Percentiles rank a stretch among this genome's conserved stretches.
phyloP scores from a whole-genome alignment of 2,113 vertebrate species.

The Martes martes region DNA sequence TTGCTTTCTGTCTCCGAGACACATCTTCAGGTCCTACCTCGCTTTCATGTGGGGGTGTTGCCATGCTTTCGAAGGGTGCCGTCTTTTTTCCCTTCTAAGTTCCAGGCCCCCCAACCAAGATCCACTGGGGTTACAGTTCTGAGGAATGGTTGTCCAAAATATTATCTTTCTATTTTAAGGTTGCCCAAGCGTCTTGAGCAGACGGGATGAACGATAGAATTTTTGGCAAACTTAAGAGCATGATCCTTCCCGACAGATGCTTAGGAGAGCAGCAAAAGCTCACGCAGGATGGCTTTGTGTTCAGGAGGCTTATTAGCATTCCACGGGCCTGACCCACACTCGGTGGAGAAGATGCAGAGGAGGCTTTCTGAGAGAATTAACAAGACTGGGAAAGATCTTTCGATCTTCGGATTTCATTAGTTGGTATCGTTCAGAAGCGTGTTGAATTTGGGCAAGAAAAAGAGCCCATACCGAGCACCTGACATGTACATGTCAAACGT shows the following conservation, averaged over 20 bases:
- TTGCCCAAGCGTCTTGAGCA: not conserved
- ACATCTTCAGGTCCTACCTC: not conserved
- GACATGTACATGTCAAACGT: rapidly evolving
- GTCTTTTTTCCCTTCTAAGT: not conserved
- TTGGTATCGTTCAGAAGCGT: not conserved
- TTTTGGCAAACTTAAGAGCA: not conserved
- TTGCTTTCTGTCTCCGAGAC: not conserved
- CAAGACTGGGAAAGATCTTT: not conserved
- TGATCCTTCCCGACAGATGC: not conserved
- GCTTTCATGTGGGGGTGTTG: not conserved
- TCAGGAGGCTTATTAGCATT: not conserved
- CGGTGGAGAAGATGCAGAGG: not conserved
- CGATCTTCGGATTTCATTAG: not conserved
- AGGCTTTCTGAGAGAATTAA: not conserved
- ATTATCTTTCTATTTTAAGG: not conserved
- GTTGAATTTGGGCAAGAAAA: not conserved
- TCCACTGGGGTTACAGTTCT: rapidly evolving
- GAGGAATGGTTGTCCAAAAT: not conserved
- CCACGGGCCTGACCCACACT: not conserved
- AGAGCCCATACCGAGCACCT: rapidly evolving
- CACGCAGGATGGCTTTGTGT: not conserved
- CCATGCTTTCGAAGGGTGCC: rapidly evolving
- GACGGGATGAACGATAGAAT: rapidly evolving
- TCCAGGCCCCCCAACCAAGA: not conserved
- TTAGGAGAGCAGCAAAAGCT: not conserved